Percentiles rank a stretch among this genome's conserved stretches.
Evolutionary conservation across 2,113 vertebrate genomes (phyloP).

Genomic region (Neodon shergylaensis): DNA sequence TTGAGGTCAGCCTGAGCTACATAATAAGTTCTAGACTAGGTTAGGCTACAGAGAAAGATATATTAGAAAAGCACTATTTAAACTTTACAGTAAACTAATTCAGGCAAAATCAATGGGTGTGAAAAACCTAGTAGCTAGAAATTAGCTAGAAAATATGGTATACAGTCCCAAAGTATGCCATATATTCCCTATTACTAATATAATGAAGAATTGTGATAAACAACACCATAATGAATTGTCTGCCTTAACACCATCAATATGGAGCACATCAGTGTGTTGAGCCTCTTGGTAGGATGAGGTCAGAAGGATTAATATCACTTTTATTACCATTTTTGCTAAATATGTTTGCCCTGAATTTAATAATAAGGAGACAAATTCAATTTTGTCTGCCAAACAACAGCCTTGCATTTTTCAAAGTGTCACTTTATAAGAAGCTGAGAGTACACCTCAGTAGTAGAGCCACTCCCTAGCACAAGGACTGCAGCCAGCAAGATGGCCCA

Average conservation of each 20-base stretch:
- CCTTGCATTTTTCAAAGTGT: not conserved
- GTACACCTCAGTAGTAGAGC: not conserved
- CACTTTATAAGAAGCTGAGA: not conserved
- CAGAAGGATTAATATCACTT: not conserved
- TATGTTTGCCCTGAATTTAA: not conserved
- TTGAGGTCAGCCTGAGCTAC: not conserved
- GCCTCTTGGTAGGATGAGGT: not conserved
- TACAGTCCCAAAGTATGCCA: not conserved
- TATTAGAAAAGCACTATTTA: conserved; percentile 17
- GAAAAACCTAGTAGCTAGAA: not conserved
- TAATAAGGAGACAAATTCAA: not conserved
- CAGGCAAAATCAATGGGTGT: conserved; percentile 19
- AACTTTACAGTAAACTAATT: not conserved
- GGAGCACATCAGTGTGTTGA: not conserved
- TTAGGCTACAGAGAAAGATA: not conserved
- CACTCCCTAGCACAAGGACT: not conserved
- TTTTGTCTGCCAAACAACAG: not conserved
- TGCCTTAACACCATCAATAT: conserved; percentile 17
- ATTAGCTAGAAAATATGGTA: not conserved
- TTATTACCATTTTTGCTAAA: conserved; percentile 30
- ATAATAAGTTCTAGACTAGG: not conserved
- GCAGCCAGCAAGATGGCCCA: not conserved
- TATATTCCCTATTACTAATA: conserved; percentile 23
- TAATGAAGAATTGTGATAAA: not conserved
- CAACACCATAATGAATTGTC: not conserved